phyloP scores from a whole-genome alignment of 2,113 vertebrate species.

The Thomomys bottae region DNA sequence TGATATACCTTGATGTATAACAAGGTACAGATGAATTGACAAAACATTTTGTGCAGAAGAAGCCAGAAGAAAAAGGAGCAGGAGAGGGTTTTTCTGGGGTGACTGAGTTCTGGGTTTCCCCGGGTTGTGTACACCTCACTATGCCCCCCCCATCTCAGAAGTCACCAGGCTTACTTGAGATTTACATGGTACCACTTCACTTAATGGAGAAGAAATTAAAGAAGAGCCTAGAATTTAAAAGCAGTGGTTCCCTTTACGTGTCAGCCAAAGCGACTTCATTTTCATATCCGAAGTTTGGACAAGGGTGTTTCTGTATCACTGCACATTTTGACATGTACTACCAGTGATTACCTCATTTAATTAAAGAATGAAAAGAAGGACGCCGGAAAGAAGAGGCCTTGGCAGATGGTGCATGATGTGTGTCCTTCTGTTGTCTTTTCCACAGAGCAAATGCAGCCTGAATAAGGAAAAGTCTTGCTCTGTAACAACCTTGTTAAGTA shows the following conservation, averaged over 20 bases:
- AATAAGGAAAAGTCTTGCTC: constrained; percentile 27
- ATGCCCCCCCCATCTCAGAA: neutral
- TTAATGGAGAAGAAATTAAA: neutral
- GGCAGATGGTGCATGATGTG: neutral
- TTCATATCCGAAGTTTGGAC: neutral
- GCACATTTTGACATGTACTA: neutral
- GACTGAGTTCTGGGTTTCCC: neutral
- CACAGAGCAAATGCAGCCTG: constrained; percentile 5
- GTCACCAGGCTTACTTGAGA: neutral
- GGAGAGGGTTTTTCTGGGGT: neutral
- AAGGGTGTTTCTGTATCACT: constrained; percentile 21
- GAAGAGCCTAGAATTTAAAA: neutral
- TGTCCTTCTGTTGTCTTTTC: constrained; percentile 8
- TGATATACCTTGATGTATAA: neutral
- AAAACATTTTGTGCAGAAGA: constrained; percentile 24
- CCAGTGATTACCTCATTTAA: neutral
- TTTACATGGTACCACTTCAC: neutral
- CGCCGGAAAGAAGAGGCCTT: neutral
- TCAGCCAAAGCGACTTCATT: neutral
- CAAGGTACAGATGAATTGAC: neutral
- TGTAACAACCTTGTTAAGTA: constrained; percentile 47
- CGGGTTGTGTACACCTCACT: neutral
- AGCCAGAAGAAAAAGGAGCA: neutral
- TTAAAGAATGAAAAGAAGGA: constrained; percentile 9
- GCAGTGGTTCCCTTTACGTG: neutral